A percentile compares a stretch with the other conserved stretches of the same genome.
These are phyloP conservation scores for Crossocerus cetratus DNA, from an alignment of 2,888 invertebrate genomes.

Conservation along the genomic window DNA sequence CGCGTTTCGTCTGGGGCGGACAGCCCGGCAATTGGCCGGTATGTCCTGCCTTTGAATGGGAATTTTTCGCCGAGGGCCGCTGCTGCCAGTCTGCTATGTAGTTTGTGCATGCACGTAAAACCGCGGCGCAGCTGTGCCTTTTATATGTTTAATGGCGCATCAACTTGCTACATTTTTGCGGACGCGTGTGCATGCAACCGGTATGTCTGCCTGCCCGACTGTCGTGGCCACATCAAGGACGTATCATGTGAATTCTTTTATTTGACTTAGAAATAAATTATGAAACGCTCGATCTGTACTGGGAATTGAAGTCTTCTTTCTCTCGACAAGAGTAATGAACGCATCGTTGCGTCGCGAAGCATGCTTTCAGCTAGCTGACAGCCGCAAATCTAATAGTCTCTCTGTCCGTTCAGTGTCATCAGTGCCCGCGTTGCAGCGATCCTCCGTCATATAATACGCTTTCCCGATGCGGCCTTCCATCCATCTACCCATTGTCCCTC, in stretches of 20 bases:
- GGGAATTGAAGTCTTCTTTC: slow-evolving; percentile 5
- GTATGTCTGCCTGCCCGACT: neutral
- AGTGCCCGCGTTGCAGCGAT: neutral
- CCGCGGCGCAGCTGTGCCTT: slow-evolving; percentile 13
- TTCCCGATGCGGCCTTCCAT: too few relatives aligned
- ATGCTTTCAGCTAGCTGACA: neutral
- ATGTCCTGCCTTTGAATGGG: slow-evolving; percentile 21
- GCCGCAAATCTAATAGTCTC: slow-evolving; percentile 1
- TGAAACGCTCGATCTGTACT: neutral
- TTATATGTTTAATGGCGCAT: slow-evolving; percentile 10
- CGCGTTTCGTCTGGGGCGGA: slow-evolving; percentile 10
- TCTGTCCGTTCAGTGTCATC: neutral
- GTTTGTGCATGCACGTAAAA: neutral
- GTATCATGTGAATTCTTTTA: too few relatives aligned
- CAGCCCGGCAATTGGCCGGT: slow-evolving; percentile 29
- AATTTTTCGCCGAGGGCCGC: slow-evolving; percentile 19
- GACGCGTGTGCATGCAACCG: neutral
- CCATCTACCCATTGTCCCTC: too few relatives aligned
- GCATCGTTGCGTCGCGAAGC: neutral
- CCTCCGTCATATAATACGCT: too few relatives aligned
- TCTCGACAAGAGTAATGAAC: neutral
- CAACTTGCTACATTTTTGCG: slow-evolving; percentile 1
- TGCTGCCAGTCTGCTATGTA: neutral
- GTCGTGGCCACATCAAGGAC: too few relatives aligned
- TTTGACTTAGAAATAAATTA: too few relatives aligned